A percentile compares a stretch with the other conserved stretches of the same genome.
These are phyloP conservation scores for Apamea epomidion DNA, from an alignment of 2,888 invertebrate species.

Conservation along the genomic window DNA sequence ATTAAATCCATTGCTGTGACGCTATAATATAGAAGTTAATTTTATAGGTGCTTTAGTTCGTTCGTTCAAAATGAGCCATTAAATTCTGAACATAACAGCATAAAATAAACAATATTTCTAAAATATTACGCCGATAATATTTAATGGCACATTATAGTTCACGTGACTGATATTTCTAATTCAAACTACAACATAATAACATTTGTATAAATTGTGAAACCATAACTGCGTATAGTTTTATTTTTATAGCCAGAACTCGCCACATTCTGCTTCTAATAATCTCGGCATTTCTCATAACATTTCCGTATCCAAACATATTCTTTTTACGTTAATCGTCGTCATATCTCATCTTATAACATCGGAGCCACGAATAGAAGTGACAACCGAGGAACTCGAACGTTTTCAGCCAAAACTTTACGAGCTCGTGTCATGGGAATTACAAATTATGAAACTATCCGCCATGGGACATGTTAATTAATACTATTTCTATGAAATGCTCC, in stretches of 20 bases:
- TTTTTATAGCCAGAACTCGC: conserved; percentile 61
- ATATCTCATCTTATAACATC: conserved; percentile 73
- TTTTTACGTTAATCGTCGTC: conserved; percentile 71
- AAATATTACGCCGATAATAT: conserved; percentile 56
- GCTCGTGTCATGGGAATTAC: conserved; percentile 77
- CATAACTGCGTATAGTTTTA: conserved; percentile 50
- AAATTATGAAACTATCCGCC: conserved; percentile 83
- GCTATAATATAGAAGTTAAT: conserved; percentile 42
- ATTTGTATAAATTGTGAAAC: conserved; percentile 44
- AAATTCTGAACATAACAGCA: conserved; percentile 38
- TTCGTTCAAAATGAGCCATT: conserved; percentile 52
- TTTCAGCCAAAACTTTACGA: conserved; percentile 76
- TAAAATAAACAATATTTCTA: conserved; percentile 56
- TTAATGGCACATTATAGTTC: conserved; percentile 36
- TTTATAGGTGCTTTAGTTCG: conserved; percentile 50
- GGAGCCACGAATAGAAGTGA: conserved; percentile 70
- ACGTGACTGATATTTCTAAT: conserved; percentile 53
- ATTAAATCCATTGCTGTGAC: conserved; percentile 42
- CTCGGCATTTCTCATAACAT: conserved; percentile 69
- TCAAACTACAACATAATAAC: conserved; percentile 43
- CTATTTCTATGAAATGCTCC: conserved; percentile 86
- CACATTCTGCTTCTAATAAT: conserved; percentile 69
- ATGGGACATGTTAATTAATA: conserved; percentile 87
- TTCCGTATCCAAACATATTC: conserved; percentile 68
- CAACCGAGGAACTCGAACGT: conserved; percentile 66